Evolutionary conservation across 1,140 invertebrate genomes (phyloP), one percentile per base, ranked within the genome.

Genomic region (Sweltsa coloradensis): DNA sequence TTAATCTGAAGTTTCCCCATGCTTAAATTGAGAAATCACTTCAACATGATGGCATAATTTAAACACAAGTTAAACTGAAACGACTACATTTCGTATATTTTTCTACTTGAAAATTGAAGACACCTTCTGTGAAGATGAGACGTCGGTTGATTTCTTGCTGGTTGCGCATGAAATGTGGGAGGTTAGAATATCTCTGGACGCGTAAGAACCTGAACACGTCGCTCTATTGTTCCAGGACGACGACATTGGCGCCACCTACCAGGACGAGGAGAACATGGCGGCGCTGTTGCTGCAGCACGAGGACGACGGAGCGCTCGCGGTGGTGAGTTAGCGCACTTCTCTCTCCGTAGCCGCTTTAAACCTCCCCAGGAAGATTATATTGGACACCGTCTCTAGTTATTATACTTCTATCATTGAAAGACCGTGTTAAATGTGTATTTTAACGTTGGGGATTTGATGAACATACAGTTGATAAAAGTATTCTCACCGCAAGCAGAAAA

Each of bases 211-310:
- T 23, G 37, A n/a, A 23, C 37, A 19, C 5, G 37, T 19, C 3
- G 37, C 16, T 70, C 69, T 9, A 64, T 82, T 75, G 65, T 67
- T 55, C 62, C 67, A 71, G 36, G 72, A 67, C 47, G 67, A 75
- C 47, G 74, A 87, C 50, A 73, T 90, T 46, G 89, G 89, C 22
- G 81, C 89, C 45, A 74, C 86, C 16, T 93, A 88, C 66, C 88
- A 93, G 60, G 89, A 93, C 64, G 75, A 82, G 51, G 66, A 73
- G 18, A 90, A 85, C 57, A 79, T 86, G 68, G 88, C 89, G 18
- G 88, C 89, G 7, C 74, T 93, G 57, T 67, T 91, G 31, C 74
- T 90, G 57, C n/a, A n/a, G n/a, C 76, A 87, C 56, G 75, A 75
- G 57, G 83, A 85, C 60, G 80, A 80, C 65, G 86, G 85, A 45